Base-by-base conservation (phyloP, 2,113 vertebrate genomes). In the Paracanthobrama guichenoti region DNA sequence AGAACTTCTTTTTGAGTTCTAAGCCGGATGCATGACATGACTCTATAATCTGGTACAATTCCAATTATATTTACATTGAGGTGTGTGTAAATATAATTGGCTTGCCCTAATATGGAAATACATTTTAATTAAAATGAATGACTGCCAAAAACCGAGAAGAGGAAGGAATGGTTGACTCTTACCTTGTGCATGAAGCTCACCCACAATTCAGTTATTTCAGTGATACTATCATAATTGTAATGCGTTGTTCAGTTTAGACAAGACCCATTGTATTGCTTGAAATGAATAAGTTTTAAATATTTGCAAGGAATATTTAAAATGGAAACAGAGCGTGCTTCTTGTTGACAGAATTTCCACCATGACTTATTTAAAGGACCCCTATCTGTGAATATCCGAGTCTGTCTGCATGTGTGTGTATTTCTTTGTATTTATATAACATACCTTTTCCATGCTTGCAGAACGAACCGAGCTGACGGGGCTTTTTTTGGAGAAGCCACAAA, bases 401-500 rank as follows among this genome's bases (percentile, higher is more conserved):
- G n/a, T 86, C n/a, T 62, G 59, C 42, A 13, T 83, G 53, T 73
- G 75, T 71, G 26, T n/a, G 42, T 48, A 9, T 69, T 13, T 75
- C 9, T 46, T 22, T 75, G 46, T 42, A 9, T 74, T 12, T 14
- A 4, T 67, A 24, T 39, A 12, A 64, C 24, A 24, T 53, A 2
- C 57, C 14, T 72, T 7, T 78, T 46, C 22, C 50, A 53, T 85
- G 31, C n/a, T 75, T 84, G 46, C 53, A 81, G 81, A 46, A 12
- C 79, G 22, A 4, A 60, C 53, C 2, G 81, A 83, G 46, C 64
- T 88, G 62, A 86, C 84, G 31, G 85, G 87, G 7, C 78, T 88
- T 20, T 88, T 88, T 67, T 9, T 88, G 16, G 53, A 88, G 57
- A 86, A 81, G 79, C 85, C 87, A 39, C 18, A 73, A 10, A 69